Evolutionary conservation across 2,888 invertebrate genomes (phyloP), one percentile per base, ranked within the genome.

Genomic region (Cataglyphis altisquamis): DNA sequence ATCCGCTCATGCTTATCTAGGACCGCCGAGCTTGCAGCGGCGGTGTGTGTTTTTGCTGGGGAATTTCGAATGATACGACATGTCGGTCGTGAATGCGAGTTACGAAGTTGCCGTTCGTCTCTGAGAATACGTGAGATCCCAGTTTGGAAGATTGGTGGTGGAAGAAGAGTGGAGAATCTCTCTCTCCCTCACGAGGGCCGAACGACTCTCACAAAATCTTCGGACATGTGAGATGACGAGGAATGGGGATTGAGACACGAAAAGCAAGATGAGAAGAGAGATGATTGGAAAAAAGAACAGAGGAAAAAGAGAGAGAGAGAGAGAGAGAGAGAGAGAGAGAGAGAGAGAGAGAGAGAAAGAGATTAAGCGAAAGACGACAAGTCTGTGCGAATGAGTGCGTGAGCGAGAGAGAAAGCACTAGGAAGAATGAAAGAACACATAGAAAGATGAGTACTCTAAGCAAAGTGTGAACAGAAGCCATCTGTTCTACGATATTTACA

Each of bases 131-230:
- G 48, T 72, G 32, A 55, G 72, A 63, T 75, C 86, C 77, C 62
- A 60, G 36, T 66, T 62, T 74, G 70, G 81, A 52, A 77, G 73
- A n/a, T 70, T 78, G 89, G 88, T 85, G 87, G 88, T 87, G 87
- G 88, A 84, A 75, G 72, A 60, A 45, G 36, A 70, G 78, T 70
- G 60, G 70, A 52, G 67, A 74, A 45, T 55, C 74, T n/a, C 48
- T n/a, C 48, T 52, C 48, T 64, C 52, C n/a, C 62, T 48, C 63
- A 45, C 62, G 72, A 36, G 84, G 73, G 45, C 62, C 86, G 78
- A 67, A 85, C 75, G 70, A 3, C 75, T 81, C 86, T 83, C 86
- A n/a, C 81, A 84, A 60, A 68, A 84, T 70, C 55, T n/a, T 62
- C 41, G 60, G 45, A 57, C 73, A 67, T 57, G 67, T 55, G 39